Percentiles rank a stretch among this genome's conserved stretches.
These are phyloP conservation scores for Anableps anableps DNA, from an alignment of 2,797 vertebrate genomes.

Conservation along the genomic window DNA sequence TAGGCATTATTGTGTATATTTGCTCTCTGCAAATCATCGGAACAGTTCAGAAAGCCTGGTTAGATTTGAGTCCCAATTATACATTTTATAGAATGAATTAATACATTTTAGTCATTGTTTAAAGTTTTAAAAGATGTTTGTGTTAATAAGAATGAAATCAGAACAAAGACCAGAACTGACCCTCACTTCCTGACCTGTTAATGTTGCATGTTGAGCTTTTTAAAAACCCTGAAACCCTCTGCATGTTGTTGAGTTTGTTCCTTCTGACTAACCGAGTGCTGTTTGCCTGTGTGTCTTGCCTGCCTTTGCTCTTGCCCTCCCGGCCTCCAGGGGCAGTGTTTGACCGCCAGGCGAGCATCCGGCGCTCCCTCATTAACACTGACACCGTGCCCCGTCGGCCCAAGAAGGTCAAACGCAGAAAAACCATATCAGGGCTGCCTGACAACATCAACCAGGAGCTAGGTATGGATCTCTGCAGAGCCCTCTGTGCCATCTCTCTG, in stretches of 20 bases:
- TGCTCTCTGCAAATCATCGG: not conserved
- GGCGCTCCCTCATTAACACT: slow-evolving; percentile 98
- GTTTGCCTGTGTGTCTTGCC: slow-evolving; percentile 81
- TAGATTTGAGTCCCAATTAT: not conserved
- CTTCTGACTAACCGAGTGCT: slow-evolving; percentile 84
- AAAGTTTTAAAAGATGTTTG: not conserved
- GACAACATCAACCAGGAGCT: slow-evolving; percentile 97
- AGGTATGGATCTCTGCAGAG: slow-evolving; percentile 89
- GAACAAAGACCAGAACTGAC: slow-evolving; percentile 11
- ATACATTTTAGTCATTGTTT: not conserved
- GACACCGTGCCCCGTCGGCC: slow-evolving; percentile 97
- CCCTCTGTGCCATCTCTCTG: slow-evolving; percentile 50
- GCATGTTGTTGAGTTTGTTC: slow-evolving; percentile 82
- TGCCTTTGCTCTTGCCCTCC: slow-evolving; percentile 84
- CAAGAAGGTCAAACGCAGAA: slow-evolving; percentile 99
- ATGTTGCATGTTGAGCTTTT: slow-evolving; percentile 81
- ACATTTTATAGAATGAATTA: not conserved
- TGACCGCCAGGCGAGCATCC: slow-evolving; percentile 98
- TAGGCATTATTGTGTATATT: not conserved
- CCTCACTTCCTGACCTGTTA: slow-evolving; percentile 16
- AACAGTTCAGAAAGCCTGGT: not conserved
- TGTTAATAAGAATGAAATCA: not conserved
- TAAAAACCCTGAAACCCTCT: slow-evolving; percentile 21
- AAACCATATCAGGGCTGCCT: slow-evolving; percentile 99
- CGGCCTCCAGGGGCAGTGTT: slow-evolving; percentile 97